Conservation (phyloP, 2,797 vertebrate species). For the Rallus crepitans region DNA sequence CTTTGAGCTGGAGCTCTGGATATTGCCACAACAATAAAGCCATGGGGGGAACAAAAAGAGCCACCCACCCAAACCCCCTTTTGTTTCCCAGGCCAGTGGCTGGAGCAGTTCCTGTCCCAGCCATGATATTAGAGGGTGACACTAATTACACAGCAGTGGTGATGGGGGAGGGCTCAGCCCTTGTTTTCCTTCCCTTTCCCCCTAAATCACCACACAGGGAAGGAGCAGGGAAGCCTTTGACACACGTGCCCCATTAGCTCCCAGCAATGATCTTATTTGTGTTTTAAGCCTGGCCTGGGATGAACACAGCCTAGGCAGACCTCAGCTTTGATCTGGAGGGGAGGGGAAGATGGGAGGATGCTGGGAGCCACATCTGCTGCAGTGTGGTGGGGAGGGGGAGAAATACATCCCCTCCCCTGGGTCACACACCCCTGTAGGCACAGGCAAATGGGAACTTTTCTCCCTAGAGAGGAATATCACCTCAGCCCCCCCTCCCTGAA, state of each 20-base stretch:
- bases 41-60: not conserved
- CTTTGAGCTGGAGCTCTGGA: not conserved
- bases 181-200: not conserved
- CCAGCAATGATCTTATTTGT: not conserved
- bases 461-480: not conserved
- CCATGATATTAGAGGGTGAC: not conserved
- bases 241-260: not conserved
- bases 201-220: not conserved
- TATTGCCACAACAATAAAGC: conserved; percentile 43
- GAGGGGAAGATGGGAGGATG: not conserved
- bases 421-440: not conserved
- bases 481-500: not conserved
- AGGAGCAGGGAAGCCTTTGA: fast-evolving
- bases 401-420: not conserved
- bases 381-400: not conserved
- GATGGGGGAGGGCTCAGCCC: not conserved
- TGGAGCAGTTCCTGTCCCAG: conserved; percentile 40
- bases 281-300: not conserved
- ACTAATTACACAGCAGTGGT: not conserved
- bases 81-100: conserved; percentile 19
- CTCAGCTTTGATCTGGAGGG: not conserved
- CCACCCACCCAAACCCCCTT: not conserved
- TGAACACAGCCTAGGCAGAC: not conserved
- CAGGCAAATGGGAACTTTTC: not conserved
- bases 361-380: not conserved